These are phyloP conservation scores for Palloptera scutellata DNA, from an alignment of 2,888 invertebrate genomes.

Conservation along the genomic window DNA sequence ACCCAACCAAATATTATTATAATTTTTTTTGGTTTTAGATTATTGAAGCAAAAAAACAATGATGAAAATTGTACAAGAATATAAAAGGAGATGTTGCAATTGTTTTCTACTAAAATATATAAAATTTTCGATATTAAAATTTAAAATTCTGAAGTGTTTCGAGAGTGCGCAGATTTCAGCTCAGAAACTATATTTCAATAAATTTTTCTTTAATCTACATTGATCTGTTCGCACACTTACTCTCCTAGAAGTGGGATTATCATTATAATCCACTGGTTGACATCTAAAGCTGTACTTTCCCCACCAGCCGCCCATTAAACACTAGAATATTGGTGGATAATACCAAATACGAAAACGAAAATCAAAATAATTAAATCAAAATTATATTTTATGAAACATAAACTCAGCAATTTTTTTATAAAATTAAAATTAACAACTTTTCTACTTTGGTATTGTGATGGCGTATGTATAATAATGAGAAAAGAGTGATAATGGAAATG, in stretches of 20 bases:
- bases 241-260: constrained; percentile 80
- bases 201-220: constrained; percentile 36
- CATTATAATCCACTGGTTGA: constrained; percentile 89
- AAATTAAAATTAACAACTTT: no score
- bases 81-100: not conserved
- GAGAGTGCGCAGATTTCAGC: constrained; percentile 43
- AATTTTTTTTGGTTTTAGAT: no score
- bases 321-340: constrained; percentile 67
- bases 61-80: constrained; percentile 7
- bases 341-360: not conserved
- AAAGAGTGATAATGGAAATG: no score
- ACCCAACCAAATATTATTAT: no score
- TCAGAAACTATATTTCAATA: constrained; percentile 15
- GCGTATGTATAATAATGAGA: no score
- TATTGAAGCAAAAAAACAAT: no score
- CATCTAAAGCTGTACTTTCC: constrained; percentile 87
- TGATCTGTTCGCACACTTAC: constrained; percentile 70
- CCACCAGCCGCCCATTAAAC: constrained; percentile 91
- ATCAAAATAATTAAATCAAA: constrained; percentile 7
- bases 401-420: no score
- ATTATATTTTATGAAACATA: not conserved
- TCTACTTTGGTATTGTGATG: no score
- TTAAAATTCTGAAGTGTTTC: constrained; percentile 29
- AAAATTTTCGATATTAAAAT: not conserved
- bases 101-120: not conserved